A percentile compares a stretch with the other conserved stretches of the same genome.
phyloP scores from a whole-genome alignment of 2,797 vertebrate species.

The Poeciliopsis paucimaculata region DNA sequence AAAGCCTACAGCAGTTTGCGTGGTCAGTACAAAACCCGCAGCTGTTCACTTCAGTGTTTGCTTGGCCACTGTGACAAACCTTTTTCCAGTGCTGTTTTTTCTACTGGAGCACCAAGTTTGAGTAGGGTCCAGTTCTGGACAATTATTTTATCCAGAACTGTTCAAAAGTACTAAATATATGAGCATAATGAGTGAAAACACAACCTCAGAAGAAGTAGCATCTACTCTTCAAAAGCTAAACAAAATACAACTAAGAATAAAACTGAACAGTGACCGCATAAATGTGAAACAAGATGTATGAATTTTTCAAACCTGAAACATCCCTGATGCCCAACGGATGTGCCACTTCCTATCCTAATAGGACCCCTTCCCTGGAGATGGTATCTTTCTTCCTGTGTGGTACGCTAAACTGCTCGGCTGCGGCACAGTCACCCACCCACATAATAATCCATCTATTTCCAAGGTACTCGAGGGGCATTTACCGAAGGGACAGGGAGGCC shows the following conservation, averaged over 20 bases:
- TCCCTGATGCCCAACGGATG: conserved; percentile 28
- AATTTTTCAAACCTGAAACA: conserved; percentile 46
- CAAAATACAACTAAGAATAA: conserved; percentile 9
- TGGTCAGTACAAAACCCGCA: conserved; percentile 87
- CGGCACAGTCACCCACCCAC: conserved; percentile 62
- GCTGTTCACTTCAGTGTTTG: conserved; percentile 87
- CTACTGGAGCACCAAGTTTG: conserved; percentile 80
- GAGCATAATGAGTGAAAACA: conserved; percentile 68
- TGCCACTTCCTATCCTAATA: conserved; percentile 48
- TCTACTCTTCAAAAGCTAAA: not conserved
- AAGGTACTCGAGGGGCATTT: conserved; percentile 69
- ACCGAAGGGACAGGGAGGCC: conserved; percentile 72
- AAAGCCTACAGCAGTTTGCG: conserved; percentile 87
- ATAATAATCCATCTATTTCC: conserved; percentile 76
- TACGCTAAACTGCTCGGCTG: conserved; percentile 49
- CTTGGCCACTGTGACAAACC: conserved; percentile 80
- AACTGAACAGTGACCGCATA: conserved; percentile 2
- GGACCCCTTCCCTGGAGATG: conserved; percentile 45
- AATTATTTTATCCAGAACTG: conserved; percentile 76
- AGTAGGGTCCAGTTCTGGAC: conserved; percentile 84
- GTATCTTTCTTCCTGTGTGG: conserved; percentile 61
- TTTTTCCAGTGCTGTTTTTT: conserved; percentile 48
- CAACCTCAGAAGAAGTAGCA: not conserved
- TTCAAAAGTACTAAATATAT: conserved; percentile 40
- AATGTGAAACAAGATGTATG: conserved; percentile 34